Evolutionary conservation across 1,140 invertebrate species (phyloP).

Genomic region (Anastrepha obliqua): DNA sequence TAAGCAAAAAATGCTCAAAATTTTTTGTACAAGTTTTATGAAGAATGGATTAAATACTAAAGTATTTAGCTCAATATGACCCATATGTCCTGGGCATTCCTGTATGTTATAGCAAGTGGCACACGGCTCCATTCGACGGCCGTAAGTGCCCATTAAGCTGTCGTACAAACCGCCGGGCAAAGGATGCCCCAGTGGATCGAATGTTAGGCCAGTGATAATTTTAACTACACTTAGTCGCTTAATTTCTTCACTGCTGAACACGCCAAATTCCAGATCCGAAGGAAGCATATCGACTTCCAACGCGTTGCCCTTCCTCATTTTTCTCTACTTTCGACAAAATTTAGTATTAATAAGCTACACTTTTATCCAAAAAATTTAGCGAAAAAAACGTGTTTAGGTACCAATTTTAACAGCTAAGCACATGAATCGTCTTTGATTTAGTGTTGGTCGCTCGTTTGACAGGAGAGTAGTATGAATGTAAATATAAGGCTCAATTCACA

Average conservation of each 20-base stretch:
- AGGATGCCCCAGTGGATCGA: slow-evolving; percentile 90
- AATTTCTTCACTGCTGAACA: slow-evolving; percentile 90
- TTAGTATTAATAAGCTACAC: background rate
- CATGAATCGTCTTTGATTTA: too few species aligned
- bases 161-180: slow-evolving; percentile 91
- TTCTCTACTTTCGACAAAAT: background rate
- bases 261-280: slow-evolving; percentile 78
- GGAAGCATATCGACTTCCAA: slow-evolving; percentile 58
- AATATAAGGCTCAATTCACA: too few species aligned
- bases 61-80: slow-evolving; percentile 94
- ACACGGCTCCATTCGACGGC: slow-evolving; percentile 83
- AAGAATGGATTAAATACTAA: slow-evolving; percentile 95
- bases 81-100: slow-evolving; percentile 94
- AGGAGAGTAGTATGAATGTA: too few species aligned
- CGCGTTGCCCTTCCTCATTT: too few species aligned
- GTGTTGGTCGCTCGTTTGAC: too few species aligned
- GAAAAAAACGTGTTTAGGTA: slow-evolving; percentile 1
- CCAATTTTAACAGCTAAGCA: background rate
- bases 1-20: slow-evolving; percentile 83
- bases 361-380: background rate
- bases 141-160: slow-evolving; percentile 81
- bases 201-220: slow-evolving; percentile 87
- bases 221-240: slow-evolving; percentile 89
- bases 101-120: slow-evolving; percentile 84
- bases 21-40: slow-evolving; percentile 82